These are phyloP conservation scores for Actenoides hombroni DNA, from an alignment of 2,113 vertebrate species.

Conservation along the genomic window DNA sequence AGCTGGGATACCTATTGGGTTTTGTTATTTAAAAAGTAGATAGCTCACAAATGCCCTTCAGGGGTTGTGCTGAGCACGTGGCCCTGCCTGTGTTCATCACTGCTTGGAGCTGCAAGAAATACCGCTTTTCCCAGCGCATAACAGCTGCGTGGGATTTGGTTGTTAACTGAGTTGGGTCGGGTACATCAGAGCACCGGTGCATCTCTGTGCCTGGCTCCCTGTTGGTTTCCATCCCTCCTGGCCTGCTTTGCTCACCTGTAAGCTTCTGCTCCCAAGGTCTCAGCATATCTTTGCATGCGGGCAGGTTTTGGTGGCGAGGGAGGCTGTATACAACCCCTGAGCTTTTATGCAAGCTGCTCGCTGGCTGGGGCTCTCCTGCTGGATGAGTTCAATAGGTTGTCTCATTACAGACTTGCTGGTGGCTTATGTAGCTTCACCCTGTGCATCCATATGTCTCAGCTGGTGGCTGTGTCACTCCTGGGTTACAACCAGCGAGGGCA, in stretches of 20 bases:
- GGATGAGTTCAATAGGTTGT: constrained; percentile 22
- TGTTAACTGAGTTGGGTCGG: not conserved
- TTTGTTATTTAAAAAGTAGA: not conserved
- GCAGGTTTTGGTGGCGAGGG: not conserved
- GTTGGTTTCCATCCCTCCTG: not conserved
- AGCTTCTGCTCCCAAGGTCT: not conserved
- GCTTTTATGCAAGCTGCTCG: not conserved
- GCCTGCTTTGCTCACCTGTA: not conserved
- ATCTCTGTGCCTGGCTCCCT: not conserved
- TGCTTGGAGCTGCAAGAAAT: not conserved
- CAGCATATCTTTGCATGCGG: not conserved
- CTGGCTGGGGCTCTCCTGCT: not conserved
- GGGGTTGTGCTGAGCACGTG: not conserved
- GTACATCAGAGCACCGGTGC: not conserved
- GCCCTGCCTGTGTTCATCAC: not conserved
- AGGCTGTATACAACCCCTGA: not conserved
- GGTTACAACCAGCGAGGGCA: not conserved
- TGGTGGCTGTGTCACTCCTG: constrained; percentile 22
- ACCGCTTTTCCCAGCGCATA: rapidly evolving
- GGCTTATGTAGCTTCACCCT: constrained; percentile 3
- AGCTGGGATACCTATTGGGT: rapidly evolving
- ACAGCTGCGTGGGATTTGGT: not conserved
- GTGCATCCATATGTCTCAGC: constrained; percentile 49
- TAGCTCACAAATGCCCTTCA: not conserved
- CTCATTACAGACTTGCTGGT: constrained; percentile 10